Conservation (phyloP, 2,797 vertebrate species). For the Miichthys miiuy region DNA sequence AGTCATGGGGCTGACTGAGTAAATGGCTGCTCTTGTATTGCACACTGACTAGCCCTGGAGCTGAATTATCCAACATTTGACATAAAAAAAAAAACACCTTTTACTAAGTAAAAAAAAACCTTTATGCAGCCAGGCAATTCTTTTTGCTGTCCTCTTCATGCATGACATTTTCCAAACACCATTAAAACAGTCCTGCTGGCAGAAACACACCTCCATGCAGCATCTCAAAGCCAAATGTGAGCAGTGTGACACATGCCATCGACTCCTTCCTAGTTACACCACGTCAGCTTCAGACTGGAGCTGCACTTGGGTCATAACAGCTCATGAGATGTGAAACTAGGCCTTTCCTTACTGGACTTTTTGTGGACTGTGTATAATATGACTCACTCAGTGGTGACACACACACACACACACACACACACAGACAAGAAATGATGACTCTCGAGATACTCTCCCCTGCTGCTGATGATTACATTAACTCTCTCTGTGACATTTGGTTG, state of each 20-base stretch:
- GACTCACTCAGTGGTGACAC: conserved; percentile 40
- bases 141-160: conserved; percentile 39
- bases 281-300: conserved; percentile 24
- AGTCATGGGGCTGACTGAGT: conserved; percentile 38
- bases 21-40: conserved; percentile 31
- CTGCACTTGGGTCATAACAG: conserved; percentile 27
- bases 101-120: conserved; percentile 16
- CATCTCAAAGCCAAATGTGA: conserved; percentile 32
- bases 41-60: conserved; percentile 20
- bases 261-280: conserved; percentile 24
- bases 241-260: conserved; percentile 14
- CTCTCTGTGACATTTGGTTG: conserved; percentile 15
- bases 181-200: conserved; percentile 37
- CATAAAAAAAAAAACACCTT: conserved; percentile 2
- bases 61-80: conserved; percentile 51
- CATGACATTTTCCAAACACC: conserved; percentile 44
- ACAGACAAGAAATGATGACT: conserved; percentile 3
- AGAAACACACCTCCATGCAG: conserved; percentile 46
- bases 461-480: conserved; percentile 1
- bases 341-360: neutral
- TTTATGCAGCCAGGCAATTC: conserved; percentile 23
- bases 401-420: conserved; percentile 1
- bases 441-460: neutral
- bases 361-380: conserved; percentile 5
- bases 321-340: conserved; percentile 23